Conservation (phyloP, 2,113 vertebrate species). For the Epinephelus lanceolatus region DNA sequence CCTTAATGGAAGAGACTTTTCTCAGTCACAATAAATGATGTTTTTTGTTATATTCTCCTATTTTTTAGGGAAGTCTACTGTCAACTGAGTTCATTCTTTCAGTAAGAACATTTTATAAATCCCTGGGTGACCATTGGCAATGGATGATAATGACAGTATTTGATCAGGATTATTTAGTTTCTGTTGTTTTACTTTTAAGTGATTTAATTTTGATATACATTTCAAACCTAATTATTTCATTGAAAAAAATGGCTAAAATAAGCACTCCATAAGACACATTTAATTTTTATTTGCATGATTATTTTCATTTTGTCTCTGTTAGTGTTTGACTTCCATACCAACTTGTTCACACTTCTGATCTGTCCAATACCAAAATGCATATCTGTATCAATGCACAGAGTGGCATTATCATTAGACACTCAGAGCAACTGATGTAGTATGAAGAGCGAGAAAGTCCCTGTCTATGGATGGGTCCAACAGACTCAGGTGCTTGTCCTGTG, state of each 20-base stretch:
- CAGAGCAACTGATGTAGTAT: too few relatives aligned
- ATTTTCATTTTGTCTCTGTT: background rate
- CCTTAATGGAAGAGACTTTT: background rate
- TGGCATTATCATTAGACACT: too few relatives aligned
- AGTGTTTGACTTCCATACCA: background rate
- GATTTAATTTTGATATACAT: background rate
- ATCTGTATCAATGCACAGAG: too few relatives aligned
- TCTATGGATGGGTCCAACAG: too few relatives aligned
- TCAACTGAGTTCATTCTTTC: background rate
- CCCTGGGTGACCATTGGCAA: background rate
- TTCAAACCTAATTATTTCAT: background rate
- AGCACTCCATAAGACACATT: background rate
- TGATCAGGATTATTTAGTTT: background rate
- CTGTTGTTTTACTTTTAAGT: too few relatives aligned
- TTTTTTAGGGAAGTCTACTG: background rate
- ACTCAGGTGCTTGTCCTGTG: too few relatives aligned
- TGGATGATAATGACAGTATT: background rate
- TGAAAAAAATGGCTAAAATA: background rate
- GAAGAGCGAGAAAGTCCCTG: too few relatives aligned
- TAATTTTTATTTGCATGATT: background rate
- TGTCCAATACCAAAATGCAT: too few relatives aligned
- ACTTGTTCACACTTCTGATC: too few relatives aligned
- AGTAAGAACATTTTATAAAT: background rate
- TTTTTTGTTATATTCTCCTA: background rate
- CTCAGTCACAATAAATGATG: background rate